These are phyloP conservation scores for Falco concolor DNA, from an alignment of 2,797 vertebrate genomes.

Conservation along the genomic window DNA sequence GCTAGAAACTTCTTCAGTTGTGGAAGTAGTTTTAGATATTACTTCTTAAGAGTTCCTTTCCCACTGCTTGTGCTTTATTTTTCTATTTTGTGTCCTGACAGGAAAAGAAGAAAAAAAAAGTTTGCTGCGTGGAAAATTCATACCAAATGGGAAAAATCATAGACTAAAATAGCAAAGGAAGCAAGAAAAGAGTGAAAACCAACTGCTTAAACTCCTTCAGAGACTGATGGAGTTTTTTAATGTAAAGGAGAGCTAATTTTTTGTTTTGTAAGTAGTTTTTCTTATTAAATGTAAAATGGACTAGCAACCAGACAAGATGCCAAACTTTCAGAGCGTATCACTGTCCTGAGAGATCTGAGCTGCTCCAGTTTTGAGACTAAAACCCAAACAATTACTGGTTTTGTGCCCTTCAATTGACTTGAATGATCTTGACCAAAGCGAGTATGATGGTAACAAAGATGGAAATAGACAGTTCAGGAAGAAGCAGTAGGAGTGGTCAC, in stretches of 20 bases:
- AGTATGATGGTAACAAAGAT: not conserved
- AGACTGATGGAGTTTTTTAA: not conserved
- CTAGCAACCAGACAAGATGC: not conserved
- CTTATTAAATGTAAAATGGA: not conserved
- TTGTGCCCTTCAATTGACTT: not conserved
- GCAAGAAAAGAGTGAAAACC: not conserved
- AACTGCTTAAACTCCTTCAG: not conserved
- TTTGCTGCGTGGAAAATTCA: not conserved
- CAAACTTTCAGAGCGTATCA: not conserved
- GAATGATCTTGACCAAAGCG: not conserved
- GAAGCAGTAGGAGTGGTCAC: accelerated
- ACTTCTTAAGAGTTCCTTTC: not conserved
- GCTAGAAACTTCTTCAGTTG: not conserved
- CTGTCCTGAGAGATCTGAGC: not conserved
- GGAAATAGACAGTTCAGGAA: not conserved
- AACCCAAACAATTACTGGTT: not conserved
- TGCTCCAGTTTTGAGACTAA: not conserved
- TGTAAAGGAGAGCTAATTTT: not conserved
- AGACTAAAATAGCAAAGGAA: not conserved
- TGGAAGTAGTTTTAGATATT: not conserved
- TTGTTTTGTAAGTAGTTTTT: not conserved
- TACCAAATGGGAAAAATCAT: not conserved
- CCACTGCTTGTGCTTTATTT: not conserved
- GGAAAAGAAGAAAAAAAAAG: not conserved
- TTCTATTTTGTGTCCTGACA: not conserved